Base-by-base conservation (phyloP, 2,888 invertebrate species). In the Cephus spinipes region DNA sequence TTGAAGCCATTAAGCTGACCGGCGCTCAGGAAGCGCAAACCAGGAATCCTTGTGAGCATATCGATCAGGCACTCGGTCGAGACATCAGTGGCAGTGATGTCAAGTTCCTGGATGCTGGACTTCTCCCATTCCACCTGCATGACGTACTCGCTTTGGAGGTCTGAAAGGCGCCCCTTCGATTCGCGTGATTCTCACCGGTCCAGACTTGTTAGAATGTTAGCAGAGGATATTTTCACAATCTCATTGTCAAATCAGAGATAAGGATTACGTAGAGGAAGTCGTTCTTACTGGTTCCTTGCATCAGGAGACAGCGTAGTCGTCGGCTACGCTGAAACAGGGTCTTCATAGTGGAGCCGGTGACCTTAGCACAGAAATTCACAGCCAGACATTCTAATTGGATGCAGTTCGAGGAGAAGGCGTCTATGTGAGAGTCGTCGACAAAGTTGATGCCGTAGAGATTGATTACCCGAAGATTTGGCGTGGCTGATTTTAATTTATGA, bases 101-200 rank as follows among this genome's bases (percentile, higher is more conserved):
- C 99, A 84, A 99, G 91, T 92, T 99, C 99, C 90, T 97, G 97
- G 78, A 99, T 92, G 0, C 95, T 95, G 1, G 98, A 97, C 91
- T 98, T 98, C 91, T 99, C 99, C 99, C 99, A 99, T 88, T 99
- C 99, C 12, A 98, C 98, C 89, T 96, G 96, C 96, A 97, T 97
- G 80, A 99, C 96, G 91, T 97, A 94, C 85, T 98, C 97, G 84
- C 98, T 98, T 89, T 96, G 96, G 12, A 99, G 93, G 91, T 95
- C 98, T 98, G 90, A 35, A 90, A 90, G 78, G 77, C 80, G 77
- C 76, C 77, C 34, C 69, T 73, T 69, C 34, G 12, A 73, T 75
- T 71, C 71, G 71, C 33, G 32, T 31, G 31, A 32, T 71, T 33
- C 32, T 71, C 71, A 33, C 33, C 71, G 32, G 31, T 71, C 71